Evolutionary conservation across 1,140 invertebrate genomes (phyloP).

Genomic region (Thereuonema tuberculata): DNA sequence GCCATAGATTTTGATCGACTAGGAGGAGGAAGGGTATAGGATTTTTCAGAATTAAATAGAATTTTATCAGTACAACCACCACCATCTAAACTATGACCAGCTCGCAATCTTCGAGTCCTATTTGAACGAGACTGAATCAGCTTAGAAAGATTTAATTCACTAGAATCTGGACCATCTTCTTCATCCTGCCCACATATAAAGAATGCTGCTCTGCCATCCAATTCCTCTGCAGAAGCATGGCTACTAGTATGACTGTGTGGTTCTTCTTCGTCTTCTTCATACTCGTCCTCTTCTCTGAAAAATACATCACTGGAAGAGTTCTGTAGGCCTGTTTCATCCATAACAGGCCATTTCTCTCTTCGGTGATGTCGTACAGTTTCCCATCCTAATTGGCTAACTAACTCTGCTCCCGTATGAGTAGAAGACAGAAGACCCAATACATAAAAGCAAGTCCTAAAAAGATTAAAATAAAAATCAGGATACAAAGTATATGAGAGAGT

Average conservation of each 20-base stretch:
- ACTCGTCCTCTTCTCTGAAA: neutral
- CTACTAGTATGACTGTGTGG: neutral
- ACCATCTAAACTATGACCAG: neutral
- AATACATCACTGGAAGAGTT: too few relatives aligned
- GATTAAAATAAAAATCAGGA: slow-evolving; percentile 20
- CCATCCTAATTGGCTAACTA: slow-evolving; percentile 61
- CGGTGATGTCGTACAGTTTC: slow-evolving; percentile 62
- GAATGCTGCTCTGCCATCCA: neutral
- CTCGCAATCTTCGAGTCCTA: too few relatives aligned
- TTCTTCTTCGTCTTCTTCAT: neutral
- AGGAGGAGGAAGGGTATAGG: too few relatives aligned
- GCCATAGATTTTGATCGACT: too few relatives aligned
- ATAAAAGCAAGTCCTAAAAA: slow-evolving; percentile 59
- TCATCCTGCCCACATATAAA: neutral
- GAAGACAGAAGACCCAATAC: slow-evolving; percentile 66
- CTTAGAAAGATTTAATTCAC: too few relatives aligned
- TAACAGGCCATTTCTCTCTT: slow-evolving; percentile 67
- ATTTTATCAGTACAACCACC: too few relatives aligned
- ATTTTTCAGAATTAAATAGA: too few relatives aligned
- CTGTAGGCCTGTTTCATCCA: too few relatives aligned
- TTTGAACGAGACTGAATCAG: too few relatives aligned
- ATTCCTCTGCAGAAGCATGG: neutral
- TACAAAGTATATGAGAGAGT: neutral
- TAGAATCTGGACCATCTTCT: too few relatives aligned
- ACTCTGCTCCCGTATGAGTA: slow-evolving; percentile 61